phyloP scores from a whole-genome alignment of 2,113 vertebrate species.

The Manacus vitellinus region DNA sequence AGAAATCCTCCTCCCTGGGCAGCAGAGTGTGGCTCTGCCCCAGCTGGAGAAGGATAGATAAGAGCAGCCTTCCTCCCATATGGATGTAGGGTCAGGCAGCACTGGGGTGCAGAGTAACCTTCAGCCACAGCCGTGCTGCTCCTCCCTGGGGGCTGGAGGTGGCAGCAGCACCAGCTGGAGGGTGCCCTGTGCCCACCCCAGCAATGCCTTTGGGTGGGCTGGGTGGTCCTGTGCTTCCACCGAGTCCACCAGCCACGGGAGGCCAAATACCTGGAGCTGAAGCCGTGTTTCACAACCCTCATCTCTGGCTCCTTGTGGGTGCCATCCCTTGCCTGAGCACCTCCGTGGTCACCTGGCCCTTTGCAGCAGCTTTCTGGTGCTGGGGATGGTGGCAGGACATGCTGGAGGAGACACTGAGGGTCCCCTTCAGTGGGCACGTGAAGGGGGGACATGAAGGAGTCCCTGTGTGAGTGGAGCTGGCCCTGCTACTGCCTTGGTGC shows the following conservation, averaged over 20 bases:
- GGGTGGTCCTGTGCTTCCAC: not conserved
- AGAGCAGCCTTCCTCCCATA: not conserved
- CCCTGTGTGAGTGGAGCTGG: not conserved
- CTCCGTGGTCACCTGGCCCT: not conserved
- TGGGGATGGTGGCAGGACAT: accelerated
- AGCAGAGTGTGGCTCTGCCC: accelerated
- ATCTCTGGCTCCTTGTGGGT: not conserved
- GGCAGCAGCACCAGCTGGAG: not conserved
- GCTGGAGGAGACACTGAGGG: not conserved
- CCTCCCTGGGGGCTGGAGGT: accelerated
- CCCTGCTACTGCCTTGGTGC: not conserved
- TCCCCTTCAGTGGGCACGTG: not conserved
- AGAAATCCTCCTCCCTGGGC: accelerated
- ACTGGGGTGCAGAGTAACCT: not conserved
- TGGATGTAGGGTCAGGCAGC: not conserved
- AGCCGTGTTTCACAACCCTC: not conserved
- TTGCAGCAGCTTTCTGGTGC: not conserved
- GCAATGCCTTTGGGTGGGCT: not conserved
- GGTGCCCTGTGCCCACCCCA: not conserved
- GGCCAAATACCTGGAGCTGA: not conserved
- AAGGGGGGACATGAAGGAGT: not conserved
- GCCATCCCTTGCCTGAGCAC: not conserved
- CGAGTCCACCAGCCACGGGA: not conserved
- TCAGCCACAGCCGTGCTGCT: not conserved
- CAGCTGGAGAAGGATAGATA: accelerated